Evolutionary conservation across 2,113 vertebrate genomes (phyloP).

Genomic region (Sardina pilchardus): DNA sequence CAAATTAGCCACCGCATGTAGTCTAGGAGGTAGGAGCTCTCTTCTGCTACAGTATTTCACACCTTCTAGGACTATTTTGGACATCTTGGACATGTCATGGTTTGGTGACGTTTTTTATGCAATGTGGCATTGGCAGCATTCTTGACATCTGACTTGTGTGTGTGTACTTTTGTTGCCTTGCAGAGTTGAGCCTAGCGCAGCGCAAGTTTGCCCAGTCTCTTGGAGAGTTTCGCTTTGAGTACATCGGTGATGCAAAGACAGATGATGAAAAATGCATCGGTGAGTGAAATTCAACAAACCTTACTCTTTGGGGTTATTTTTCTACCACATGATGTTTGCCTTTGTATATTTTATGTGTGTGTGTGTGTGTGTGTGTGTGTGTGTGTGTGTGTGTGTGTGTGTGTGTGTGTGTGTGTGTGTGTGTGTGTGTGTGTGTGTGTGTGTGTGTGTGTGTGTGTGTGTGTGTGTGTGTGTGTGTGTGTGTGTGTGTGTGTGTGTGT

Average conservation of each 20-base stretch:
- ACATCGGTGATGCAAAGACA: constrained; percentile 95
- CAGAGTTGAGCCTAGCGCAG: constrained; percentile 90
- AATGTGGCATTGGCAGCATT: not conserved
- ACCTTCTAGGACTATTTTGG: not conserved
- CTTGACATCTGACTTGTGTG: not conserved
- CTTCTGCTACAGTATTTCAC: not conserved
- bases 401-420: not conserved
- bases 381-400: constrained; percentile 16
- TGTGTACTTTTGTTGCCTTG: constrained; percentile 40
- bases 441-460: not conserved
- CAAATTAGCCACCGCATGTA: too few species aligned
- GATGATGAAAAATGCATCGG: constrained; percentile 94
- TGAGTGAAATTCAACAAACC: constrained; percentile 61
- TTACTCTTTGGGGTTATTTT: not conserved
- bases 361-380: not conserved
- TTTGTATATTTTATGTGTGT: not conserved
- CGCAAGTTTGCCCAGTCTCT: constrained; percentile 93
- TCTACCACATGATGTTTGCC: not conserved
- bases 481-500: not conserved
- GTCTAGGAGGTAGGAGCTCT: not conserved
- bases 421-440: not conserved
- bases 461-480: not conserved
- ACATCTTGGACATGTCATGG: not conserved
- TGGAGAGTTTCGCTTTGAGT: constrained; percentile 95
- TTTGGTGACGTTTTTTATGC: not conserved